A percentile compares a stretch with the other conserved stretches of the same genome.
phyloP scores from a whole-genome alignment of 1,140 invertebrate species.

The Cecropterus lyciades region DNA sequence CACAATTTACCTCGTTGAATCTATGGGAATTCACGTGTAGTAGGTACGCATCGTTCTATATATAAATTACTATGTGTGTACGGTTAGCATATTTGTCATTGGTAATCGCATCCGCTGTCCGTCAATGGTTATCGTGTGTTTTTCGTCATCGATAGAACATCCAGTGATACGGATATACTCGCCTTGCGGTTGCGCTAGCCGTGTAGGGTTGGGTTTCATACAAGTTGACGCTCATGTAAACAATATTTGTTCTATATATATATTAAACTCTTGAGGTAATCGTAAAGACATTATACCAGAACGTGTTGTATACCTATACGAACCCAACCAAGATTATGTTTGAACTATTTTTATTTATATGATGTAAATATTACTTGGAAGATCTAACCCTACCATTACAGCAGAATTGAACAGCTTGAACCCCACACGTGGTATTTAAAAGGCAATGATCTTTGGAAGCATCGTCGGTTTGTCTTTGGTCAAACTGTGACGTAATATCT shows the following conservation, averaged over 20 bases:
- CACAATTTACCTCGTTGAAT: conserved; percentile 55
- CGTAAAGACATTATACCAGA: conserved; percentile 21
- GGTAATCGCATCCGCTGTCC: conserved; percentile 49
- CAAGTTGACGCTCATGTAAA: conserved; percentile 35
- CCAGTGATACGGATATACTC: conserved; percentile 62
- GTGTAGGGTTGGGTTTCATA: conserved; percentile 44
- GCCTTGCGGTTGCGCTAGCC: conserved; percentile 56
- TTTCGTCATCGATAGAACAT: conserved; percentile 53
- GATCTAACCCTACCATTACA: not conserved
- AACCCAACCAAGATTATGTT: not conserved
- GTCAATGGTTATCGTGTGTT: conserved; percentile 41
- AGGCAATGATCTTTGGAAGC: not conserved
- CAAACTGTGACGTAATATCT: conserved; percentile 7
- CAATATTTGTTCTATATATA: conserved; percentile 34
- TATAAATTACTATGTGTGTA: conserved; percentile 26
- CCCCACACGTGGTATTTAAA: conserved; percentile 2
- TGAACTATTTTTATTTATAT: not conserved
- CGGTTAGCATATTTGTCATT: conserved; percentile 19
- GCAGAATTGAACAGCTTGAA: not conserved
- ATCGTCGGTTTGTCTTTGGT: not conserved
- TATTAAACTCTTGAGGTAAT: conserved; percentile 35
- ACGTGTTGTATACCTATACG: not conserved
- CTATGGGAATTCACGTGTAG: conserved; percentile 46
- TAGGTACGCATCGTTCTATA: conserved; percentile 15
- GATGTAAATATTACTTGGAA: not conserved